These are phyloP conservation scores for Meloe dianella DNA, from an alignment of 2,888 invertebrate genomes.

Conservation along the genomic window DNA sequence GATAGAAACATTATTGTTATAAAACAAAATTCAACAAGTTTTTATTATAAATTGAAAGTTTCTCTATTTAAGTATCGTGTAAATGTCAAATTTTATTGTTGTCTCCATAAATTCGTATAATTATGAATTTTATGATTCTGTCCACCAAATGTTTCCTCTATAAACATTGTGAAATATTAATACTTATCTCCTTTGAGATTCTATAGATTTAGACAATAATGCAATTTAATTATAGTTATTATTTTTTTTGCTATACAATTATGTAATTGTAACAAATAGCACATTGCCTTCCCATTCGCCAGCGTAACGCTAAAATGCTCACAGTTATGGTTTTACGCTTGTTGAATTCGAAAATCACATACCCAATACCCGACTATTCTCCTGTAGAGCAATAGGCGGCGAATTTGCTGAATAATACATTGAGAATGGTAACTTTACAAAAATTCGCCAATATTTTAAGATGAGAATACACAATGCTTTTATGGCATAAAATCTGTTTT, in stretches of 20 bases:
- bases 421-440: slow-evolving; percentile 1
- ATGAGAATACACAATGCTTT: neutral
- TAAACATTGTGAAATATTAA: neutral
- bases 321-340: slow-evolving; percentile 41
- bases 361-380: slow-evolving; percentile 36
- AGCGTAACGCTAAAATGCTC: slow-evolving; percentile 26
- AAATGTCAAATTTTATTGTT: neutral
- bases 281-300: neutral
- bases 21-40: neutral
- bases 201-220: neutral
- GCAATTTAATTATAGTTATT: neutral
- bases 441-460: neutral
- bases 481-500: neutral
- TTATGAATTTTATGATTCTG: slow-evolving; percentile 1
- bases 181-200: neutral
- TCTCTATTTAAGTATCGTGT: neutral
- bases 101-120: neutral
- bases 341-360: slow-evolving; percentile 44
- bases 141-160: neutral
- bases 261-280: neutral
- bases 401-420: slow-evolving; percentile 30
- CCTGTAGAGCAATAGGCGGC: neutral
- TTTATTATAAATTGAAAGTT: neutral
- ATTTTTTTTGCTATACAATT: neutral
- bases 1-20: neutral